Conservation (phyloP, 1,140 invertebrate species). For the Pseudomyrmex concolor region DNA sequence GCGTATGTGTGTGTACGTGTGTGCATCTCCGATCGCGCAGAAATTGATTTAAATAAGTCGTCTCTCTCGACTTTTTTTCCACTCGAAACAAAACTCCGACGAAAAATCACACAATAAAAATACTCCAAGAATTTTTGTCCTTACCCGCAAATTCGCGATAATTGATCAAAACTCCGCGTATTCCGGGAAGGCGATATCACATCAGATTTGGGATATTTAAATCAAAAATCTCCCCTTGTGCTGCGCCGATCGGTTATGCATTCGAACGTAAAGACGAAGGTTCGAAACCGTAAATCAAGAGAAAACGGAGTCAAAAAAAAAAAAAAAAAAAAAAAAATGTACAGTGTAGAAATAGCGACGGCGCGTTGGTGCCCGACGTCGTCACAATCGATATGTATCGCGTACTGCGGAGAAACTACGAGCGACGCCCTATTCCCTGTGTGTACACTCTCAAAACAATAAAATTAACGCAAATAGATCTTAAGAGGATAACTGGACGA, state of each 20-base stretch:
- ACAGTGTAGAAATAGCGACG: constrained; percentile 68
- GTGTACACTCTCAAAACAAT: constrained; percentile 56
- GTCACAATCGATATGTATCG: constrained; percentile 48
- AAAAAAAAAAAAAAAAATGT: constrained; percentile 42
- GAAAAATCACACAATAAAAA: neutral
- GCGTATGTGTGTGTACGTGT: neutral
- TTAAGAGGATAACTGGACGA: constrained; percentile 61
- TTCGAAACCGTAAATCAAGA: too few relatives aligned
- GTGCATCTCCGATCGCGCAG: neutral
- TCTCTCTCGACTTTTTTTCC: neutral
- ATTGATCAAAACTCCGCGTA: too few relatives aligned
- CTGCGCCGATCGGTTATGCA: constrained; percentile 21
- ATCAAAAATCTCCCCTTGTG: constrained; percentile 6
- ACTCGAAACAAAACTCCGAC: neutral
- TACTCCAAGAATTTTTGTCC: too few relatives aligned
- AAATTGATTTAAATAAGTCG: neutral
- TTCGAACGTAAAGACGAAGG: neutral
- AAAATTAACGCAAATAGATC: constrained; percentile 57
- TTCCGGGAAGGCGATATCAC: too few relatives aligned
- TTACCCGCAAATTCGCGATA: too few relatives aligned
- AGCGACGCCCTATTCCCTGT: constrained; percentile 32
- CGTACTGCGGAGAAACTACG: neutral
- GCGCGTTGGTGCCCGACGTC: constrained; percentile 1
- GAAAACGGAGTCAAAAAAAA: too few relatives aligned
- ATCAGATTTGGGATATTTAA: neutral